Evolutionary conservation across 2,113 vertebrate species (phyloP).

Genomic region (Microtus montanus): DNA sequence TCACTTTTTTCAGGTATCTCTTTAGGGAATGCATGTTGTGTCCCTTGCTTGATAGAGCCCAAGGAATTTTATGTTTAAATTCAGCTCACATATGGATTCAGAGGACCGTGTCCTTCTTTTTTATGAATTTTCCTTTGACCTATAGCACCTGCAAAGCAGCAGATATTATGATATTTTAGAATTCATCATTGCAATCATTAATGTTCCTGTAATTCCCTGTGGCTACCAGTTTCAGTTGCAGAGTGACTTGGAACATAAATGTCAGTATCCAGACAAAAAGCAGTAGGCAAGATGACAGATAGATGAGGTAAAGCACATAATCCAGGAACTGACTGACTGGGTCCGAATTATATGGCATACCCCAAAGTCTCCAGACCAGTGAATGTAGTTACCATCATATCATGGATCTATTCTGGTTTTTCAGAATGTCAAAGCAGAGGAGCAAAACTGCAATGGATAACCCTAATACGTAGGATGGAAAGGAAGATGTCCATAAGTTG

Average conservation of each 20-base stretch:
- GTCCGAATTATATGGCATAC: neutral
- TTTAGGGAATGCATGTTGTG: neutral
- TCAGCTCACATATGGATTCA: neutral
- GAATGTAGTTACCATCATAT: neutral
- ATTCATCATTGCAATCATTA: neutral
- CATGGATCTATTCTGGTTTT: neutral
- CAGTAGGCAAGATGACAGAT: neutral
- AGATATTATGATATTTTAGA: neutral
- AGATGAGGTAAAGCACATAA: neutral
- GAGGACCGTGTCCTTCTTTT: neutral
- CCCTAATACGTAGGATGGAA: neutral
- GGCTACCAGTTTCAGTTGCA: neutral
- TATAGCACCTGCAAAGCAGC: neutral
- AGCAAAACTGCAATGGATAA: neutral
- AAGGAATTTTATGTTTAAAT: neutral
- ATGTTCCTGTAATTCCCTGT: neutral
- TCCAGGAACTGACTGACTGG: rapidly evolving
- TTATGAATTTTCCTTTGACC: neutral
- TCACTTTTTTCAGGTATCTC: neutral
- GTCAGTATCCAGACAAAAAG: no score
- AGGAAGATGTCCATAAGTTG: neutral
- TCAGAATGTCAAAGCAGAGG: neutral
- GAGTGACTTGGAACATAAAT: neutral
- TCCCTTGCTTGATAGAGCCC: neutral
- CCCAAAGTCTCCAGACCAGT: neutral